Base-by-base conservation (phyloP, 2,888 invertebrate genomes). In the Oxyteleia sp. region DNA sequence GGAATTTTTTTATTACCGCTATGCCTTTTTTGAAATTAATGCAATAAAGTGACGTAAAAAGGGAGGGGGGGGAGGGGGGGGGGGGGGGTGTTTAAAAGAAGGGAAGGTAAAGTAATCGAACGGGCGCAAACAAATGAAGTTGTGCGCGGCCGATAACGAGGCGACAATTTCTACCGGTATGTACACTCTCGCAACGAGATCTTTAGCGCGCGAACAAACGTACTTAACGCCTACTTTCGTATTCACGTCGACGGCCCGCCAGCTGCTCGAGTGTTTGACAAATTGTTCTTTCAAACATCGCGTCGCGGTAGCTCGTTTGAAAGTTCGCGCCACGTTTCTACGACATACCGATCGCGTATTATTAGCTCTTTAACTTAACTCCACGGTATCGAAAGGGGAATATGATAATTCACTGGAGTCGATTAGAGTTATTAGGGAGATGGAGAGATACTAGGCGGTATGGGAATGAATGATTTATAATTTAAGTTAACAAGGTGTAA, bases 211-310 rank as follows among this genome's bases (percentile, higher is more conserved):
- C 84, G 72, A 72, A 81, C 78, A 78, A 84, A 80, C 81, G 80
- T 72, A 85, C 85, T 85, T 80, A 66, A 85, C 85, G 85, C 85
- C 85, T 81, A 85, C 85, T 83, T 83, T 80, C 83, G 80, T 74
- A 80, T 78, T 80, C 80, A 57, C 85, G 78, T 78, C 80, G 74
- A 80, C 84, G 75, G 74, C 41, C 72, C 59, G 86, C 85, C 72
- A 81, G 85, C 79, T 81, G 79, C 51, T 86, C 87, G 85, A 85
- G 85, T 76, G 87, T 88, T 90, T 90, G 90, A 90, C 89, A 90
- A 90, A 90, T 89, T 87, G 89, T 86, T 86, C 90, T 69, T 87
- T 86, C 87, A 84, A 88, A 81, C 82, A 75, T 55, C 57, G 76
- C 71, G 45, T 15, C 69, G 59, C 79, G 55, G 66, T 35, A 7